phyloP scores from a whole-genome alignment of 2,113 vertebrate genomes.

The Gobiocypris rarus region DNA sequence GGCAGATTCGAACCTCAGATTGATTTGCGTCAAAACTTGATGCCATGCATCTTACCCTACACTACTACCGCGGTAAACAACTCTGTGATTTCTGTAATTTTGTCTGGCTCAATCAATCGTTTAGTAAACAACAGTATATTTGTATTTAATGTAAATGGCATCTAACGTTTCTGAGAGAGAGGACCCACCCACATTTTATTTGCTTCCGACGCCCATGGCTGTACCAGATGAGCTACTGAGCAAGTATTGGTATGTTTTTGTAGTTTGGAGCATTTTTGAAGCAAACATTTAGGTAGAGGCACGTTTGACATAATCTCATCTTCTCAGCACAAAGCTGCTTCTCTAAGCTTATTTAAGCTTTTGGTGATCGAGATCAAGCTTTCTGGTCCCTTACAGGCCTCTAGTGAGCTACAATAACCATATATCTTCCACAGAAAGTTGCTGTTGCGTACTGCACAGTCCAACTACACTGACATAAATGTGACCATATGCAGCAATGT shows the following conservation, averaged over 20 bases:
- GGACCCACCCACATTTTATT: too few species aligned
- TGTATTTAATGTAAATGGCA: too few species aligned
- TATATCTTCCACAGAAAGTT: conserved; percentile 30
- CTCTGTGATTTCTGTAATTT: too few species aligned
- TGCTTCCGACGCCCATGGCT: too few species aligned
- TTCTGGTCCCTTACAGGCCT: background rate
- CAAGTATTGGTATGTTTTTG: background rate
- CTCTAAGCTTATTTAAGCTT: background rate
- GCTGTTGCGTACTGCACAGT: conserved; percentile 33
- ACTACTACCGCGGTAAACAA: too few species aligned
- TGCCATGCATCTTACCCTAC: too few species aligned
- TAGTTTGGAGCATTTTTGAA: background rate
- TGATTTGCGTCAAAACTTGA: too few species aligned
- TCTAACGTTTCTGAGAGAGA: too few species aligned
- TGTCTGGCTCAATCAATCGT: too few species aligned
- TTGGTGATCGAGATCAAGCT: background rate
- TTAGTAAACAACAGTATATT: too few species aligned
- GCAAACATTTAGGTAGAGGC: background rate
- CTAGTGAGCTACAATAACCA: conserved; percentile 14
- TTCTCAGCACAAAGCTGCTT: background rate
- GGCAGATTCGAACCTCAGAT: too few species aligned
- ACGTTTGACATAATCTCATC: background rate
- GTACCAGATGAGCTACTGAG: too few species aligned
- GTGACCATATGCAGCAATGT: conserved; percentile 47
- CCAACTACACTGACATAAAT: conserved; percentile 34